Evolutionary conservation across 2,113 vertebrate genomes (phyloP).

Genomic region (Lophotis ruficrista): DNA sequence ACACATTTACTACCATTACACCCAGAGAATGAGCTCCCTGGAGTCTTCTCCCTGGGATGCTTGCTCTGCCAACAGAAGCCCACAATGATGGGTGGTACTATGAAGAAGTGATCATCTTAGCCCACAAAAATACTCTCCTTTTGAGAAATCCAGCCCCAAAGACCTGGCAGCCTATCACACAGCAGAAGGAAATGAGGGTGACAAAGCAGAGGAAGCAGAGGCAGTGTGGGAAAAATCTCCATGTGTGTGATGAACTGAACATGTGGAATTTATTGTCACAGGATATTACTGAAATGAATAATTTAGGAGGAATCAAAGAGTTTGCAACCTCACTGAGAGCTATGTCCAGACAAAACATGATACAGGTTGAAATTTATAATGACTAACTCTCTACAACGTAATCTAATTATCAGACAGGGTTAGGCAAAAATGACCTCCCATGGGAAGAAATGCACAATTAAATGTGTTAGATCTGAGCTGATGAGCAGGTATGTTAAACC

Average conservation of each 20-base stretch:
- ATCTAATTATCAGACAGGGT: constrained; percentile 68
- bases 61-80: neutral
- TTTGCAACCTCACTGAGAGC: constrained; percentile 47
- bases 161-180: neutral
- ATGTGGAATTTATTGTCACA: constrained; percentile 22
- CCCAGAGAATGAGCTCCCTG: neutral
- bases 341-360: constrained; percentile 58
- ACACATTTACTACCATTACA: neutral
- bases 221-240: neutral
- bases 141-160: neutral
- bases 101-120: neutral
- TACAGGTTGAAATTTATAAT: constrained; percentile 60
- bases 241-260: neutral
- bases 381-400: constrained; percentile 61
- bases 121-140: neutral
- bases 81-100: neutral
- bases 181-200: neutral
- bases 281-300: constrained; percentile 32
- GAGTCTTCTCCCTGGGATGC: neutral
- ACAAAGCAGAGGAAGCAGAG: neutral
- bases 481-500: constrained; percentile 56
- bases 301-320: constrained; percentile 55
- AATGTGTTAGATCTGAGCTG: constrained; percentile 60
- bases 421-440: constrained; percentile 67
- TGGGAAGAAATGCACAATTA: constrained; percentile 66